Percentiles rank a stretch among this genome's conserved stretches.
Evolutionary conservation across 1,140 invertebrate species (phyloP).

Genomic region (Leptinotarsa texana): DNA sequence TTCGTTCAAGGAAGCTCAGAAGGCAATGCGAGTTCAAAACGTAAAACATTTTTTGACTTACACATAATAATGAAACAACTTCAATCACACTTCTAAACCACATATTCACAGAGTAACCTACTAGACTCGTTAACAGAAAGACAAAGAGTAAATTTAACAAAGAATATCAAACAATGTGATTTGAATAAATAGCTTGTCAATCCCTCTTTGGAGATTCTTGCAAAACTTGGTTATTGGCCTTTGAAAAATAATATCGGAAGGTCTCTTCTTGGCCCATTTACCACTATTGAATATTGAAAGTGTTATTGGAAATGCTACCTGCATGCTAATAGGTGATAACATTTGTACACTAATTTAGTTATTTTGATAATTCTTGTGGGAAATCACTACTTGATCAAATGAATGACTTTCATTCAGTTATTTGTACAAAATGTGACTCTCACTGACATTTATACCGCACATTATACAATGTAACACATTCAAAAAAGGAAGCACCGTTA

Average conservation of each 20-base stretch:
- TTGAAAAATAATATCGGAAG: conserved; percentile 7
- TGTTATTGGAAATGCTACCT: conserved; percentile 7
- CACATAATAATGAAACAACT: conserved; percentile 4
- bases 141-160: background rate
- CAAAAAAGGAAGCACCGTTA: too few relatives aligned
- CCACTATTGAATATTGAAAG: background rate
- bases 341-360: too few relatives aligned
- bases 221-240: background rate
- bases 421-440: too few relatives aligned
- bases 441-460: too few relatives aligned
- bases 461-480: too few relatives aligned
- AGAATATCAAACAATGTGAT: conserved; percentile 23
- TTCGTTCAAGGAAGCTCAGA: too few relatives aligned
- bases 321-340: conserved; percentile 1
- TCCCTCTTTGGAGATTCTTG: conserved; percentile 23
- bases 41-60: conserved; percentile 7
- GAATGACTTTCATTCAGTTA: too few relatives aligned
- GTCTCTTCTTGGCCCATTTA: conserved; percentile 7
- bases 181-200: conserved; percentile 25
- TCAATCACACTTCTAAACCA: background rate
- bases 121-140: background rate
- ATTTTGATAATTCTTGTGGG: too few relatives aligned
- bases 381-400: too few relatives aligned
- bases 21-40: too few relatives aligned
- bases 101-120: background rate